Evolutionary conservation across 2,888 invertebrate genomes (phyloP).

Genomic region (Aelia acuminata): DNA sequence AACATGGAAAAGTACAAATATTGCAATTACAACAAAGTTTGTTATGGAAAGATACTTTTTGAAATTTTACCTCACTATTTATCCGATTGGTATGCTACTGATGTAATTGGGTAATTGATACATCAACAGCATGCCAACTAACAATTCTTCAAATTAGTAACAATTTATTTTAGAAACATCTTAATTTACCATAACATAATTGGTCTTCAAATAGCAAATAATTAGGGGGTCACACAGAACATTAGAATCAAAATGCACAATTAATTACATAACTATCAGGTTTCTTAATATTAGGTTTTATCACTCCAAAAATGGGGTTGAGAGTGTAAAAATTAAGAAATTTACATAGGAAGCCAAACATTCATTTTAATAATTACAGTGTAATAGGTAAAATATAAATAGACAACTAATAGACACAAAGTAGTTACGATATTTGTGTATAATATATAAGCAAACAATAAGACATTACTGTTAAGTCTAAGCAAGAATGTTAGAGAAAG

Average conservation of each 20-base stretch:
- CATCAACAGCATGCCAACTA: slow-evolving; percentile 61
- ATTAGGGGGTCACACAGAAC: slow-evolving; percentile 65
- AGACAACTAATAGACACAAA: slow-evolving; percentile 65
- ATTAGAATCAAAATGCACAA: slow-evolving; percentile 63
- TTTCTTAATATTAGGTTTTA: slow-evolving; percentile 59
- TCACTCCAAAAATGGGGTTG: slow-evolving; percentile 61
- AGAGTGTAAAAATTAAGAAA: slow-evolving; percentile 62
- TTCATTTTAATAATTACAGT: slow-evolving; percentile 64
- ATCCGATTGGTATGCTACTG: slow-evolving; percentile 62
- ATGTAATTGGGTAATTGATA: slow-evolving; percentile 2
- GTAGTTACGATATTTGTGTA: slow-evolving; percentile 64
- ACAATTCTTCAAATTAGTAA: slow-evolving; percentile 64
- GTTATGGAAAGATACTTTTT: slow-evolving; percentile 66
- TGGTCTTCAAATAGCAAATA: slow-evolving; percentile 62
- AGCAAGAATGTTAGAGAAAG: slow-evolving; percentile 63
- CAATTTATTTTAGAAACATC: slow-evolving; percentile 63
- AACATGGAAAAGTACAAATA: slow-evolving; percentile 67
- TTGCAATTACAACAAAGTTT: slow-evolving; percentile 67
- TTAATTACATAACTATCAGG: slow-evolving; percentile 58
- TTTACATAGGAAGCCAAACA: slow-evolving; percentile 65
- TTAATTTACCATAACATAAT: slow-evolving; percentile 59
- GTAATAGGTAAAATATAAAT: slow-evolving; percentile 64
- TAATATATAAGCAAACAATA: slow-evolving; percentile 64
- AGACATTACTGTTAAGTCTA: slow-evolving; percentile 63
- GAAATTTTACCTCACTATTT: slow-evolving; percentile 60